These are phyloP conservation scores for Melanostoma scalare DNA, from an alignment of 2,888 invertebrate genomes.

Conservation along the genomic window DNA sequence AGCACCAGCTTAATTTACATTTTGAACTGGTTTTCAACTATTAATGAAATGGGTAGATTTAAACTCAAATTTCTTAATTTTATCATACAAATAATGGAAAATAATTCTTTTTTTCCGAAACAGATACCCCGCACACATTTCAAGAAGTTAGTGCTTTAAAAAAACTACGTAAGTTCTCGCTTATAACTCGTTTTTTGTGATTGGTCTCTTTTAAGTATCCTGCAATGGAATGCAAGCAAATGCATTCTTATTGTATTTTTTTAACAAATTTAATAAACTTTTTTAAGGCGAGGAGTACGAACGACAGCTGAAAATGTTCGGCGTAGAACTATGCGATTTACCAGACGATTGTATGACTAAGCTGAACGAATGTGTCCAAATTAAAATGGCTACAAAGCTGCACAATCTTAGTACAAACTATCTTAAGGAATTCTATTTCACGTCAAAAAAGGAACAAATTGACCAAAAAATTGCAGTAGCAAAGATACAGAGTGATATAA, in stretches of 20 bases:
- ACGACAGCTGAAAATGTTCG: conserved; percentile 76
- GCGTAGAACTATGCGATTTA: conserved; percentile 78
- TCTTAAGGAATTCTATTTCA: conserved; percentile 77
- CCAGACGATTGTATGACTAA: conserved; percentile 76
- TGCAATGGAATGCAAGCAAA: no score
- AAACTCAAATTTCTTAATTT: background rate
- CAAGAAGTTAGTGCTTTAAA: conserved; percentile 75
- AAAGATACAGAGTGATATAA: conserved; percentile 74
- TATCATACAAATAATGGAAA: background rate
- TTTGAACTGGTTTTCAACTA: conserved; percentile 39
- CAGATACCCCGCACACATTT: conserved; percentile 75
- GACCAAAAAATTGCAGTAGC: conserved; percentile 73
- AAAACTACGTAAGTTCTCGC: conserved; percentile 69
- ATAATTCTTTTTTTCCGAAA: background rate
- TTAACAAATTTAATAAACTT: background rate
- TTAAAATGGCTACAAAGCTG: conserved; percentile 76
- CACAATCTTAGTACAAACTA: conserved; percentile 75
- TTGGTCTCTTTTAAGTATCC: no score
- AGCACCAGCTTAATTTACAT: conserved; percentile 35
- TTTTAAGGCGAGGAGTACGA: conserved; percentile 77
- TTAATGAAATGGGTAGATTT: conserved; percentile 56
- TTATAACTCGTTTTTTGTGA: background rate
- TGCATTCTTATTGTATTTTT: no score
- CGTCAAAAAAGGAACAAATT: conserved; percentile 76
- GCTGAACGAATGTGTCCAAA: conserved; percentile 76